Conservation (phyloP, 2,888 invertebrate species). For the Diachrysia chrysitis region DNA sequence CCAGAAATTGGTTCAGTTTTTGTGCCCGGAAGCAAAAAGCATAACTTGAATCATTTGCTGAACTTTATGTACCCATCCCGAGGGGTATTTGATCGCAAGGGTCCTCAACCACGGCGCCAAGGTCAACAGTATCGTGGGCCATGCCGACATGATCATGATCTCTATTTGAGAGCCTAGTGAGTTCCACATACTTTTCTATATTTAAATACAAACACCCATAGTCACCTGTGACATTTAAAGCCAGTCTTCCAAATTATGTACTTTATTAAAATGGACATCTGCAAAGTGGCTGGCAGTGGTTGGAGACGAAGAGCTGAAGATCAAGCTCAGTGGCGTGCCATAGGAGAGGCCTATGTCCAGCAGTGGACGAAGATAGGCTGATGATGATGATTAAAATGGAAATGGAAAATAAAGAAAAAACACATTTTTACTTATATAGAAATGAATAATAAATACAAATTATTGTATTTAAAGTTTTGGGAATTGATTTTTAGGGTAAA, state of each 20-base stretch:
- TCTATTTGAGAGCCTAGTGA: conserved; percentile 98
- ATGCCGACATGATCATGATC: conserved; percentile 96
- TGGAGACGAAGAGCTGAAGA: too few relatives aligned
- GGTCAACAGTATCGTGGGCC: conserved; percentile 70
- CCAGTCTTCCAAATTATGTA: too few relatives aligned
- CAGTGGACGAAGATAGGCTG: too few relatives aligned
- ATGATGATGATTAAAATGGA: too few relatives aligned
- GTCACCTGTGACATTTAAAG: too few relatives aligned
- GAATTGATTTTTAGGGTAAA: too few relatives aligned
- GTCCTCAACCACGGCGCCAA: conserved; percentile 72
- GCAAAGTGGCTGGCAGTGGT: too few relatives aligned
- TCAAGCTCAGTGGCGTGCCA: too few relatives aligned
- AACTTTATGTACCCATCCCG: conserved; percentile 96
- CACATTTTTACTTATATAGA: background rate
- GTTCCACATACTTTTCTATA: conserved; percentile 60
- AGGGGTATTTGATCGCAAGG: conserved; percentile 77
- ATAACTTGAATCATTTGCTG: conserved; percentile 97
- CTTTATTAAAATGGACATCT: too few relatives aligned
- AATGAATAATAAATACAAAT: background rate
- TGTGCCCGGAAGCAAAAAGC: conserved; percentile 95
- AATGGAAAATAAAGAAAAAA: too few relatives aligned
- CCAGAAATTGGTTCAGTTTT: conserved; percentile 95
- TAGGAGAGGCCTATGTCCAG: too few relatives aligned
- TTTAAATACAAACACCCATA: background rate
- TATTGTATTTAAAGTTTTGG: too few relatives aligned